A percentile compares a stretch with the other conserved stretches of the same genome.
Conservation (phyloP, 2,113 vertebrate species). For the Gnathonemus longibarbis region DNA sequence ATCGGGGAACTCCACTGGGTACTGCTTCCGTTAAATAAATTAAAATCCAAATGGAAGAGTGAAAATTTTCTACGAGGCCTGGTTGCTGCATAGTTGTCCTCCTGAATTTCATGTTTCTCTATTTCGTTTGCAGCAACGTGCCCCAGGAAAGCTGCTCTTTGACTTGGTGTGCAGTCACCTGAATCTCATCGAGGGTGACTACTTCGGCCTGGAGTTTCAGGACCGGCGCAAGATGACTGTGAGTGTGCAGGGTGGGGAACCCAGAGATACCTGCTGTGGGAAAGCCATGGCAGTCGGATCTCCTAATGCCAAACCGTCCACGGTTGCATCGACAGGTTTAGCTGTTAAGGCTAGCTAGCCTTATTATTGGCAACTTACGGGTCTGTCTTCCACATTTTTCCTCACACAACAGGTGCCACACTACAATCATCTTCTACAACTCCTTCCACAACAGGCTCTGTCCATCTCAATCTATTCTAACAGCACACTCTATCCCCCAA, state of each 20-base stretch:
- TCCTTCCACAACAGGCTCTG: not conserved
- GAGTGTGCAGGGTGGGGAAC: constrained; percentile 36
- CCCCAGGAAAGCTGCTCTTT: constrained; percentile 83
- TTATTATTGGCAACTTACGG: not conserved
- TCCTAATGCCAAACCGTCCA: not conserved
- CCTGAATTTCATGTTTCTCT: not conserved
- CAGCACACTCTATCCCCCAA: not conserved
- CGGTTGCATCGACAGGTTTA: not conserved
- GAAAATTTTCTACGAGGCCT: not conserved
- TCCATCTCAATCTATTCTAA: not conserved
- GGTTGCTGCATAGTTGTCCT: not conserved
- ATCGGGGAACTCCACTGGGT: no score
- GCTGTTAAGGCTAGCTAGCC: not conserved
- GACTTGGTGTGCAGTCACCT: constrained; percentile 88
- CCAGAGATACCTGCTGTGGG: not conserved
- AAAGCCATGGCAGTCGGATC: not conserved
- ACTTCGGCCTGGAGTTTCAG: constrained; percentile 92
- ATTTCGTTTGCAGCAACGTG: constrained; percentile 74
- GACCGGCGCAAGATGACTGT: constrained; percentile 92
- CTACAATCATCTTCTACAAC: not conserved
- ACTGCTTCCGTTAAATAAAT: not conserved
- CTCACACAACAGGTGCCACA: not conserved
- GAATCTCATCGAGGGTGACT: constrained; percentile 95
- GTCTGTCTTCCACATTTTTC: not conserved
- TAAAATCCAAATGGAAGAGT: not conserved